Evolutionary conservation across 2,797 vertebrate genomes (phyloP), one percentile per base, ranked within the genome.

Genomic region (Petrocephalus sullivani): DNA sequence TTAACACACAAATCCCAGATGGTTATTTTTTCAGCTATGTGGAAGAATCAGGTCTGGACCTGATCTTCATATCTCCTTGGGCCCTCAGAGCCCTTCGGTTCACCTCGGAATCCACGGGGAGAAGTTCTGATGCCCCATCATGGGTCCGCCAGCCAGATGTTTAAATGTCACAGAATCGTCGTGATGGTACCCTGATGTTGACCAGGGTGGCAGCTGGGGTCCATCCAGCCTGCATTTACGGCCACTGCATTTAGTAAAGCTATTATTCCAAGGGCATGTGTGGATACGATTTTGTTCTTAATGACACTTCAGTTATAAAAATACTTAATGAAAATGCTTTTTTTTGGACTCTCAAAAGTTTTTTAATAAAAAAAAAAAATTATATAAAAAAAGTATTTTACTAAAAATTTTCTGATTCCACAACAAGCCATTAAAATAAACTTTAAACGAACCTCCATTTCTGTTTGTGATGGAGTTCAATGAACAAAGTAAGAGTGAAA

Each of bases 121-220:
- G 67, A 41, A 33, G 16, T 5, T 78, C 67, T 33, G 23, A 16
- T 14, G 33, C 28, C 28, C 67, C 33, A 75, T 41, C 28, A 78
- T 78, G 0, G 1, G 33, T 78, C 71, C 37, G 2, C n/a, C 46
- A 23, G 21, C 78, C 78, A 83, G 78, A 83, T 83, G 78, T 83
- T 21, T 49, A 83, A 83, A 67, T 56, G 75, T 83, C 33, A 88
- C 58, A 37, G 56, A 82, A 82, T 60, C 71, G 49, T 71, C 85
- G 8, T 67, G 49, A 88, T 88, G 82, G 81, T 33, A 85, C 71
- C 46, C 57, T 71, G 57, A 54, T 7, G 21, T 21, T 53, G 28
- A 37, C 54, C 75, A 61, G 57, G 57, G 57, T 61, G 41, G 19
- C 33, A 67, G 54, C 87, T 49, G 19, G 21, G 75, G 75, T 41